Conservation (phyloP, 2,797 vertebrate genomes). For the Anguilla anguilla region DNA sequence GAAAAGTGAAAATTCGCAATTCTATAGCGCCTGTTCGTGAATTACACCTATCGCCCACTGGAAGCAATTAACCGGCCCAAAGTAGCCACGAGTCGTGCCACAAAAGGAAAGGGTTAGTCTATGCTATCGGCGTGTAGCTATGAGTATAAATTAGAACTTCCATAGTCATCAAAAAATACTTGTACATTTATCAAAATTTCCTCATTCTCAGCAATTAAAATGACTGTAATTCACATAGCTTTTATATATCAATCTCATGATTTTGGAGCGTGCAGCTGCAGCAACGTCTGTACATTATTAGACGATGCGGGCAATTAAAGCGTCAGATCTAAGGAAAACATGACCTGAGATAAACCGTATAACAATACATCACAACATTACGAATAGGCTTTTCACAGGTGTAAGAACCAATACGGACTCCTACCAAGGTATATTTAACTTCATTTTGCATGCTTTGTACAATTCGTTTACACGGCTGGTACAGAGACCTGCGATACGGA, state of each 20-base stretch:
- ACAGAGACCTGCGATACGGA: not conserved
- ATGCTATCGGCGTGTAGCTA: not conserved
- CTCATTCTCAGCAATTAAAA: not conserved
- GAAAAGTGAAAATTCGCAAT: not conserved
- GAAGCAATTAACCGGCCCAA: not conserved
- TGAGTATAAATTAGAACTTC: not conserved
- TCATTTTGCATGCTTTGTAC: not conserved
- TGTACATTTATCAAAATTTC: not conserved
- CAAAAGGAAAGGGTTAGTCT: not conserved
- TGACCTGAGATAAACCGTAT: not conserved
- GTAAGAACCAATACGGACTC: not conserved
- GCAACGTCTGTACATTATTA: not conserved
- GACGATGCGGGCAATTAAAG: not conserved
- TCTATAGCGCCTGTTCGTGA: not conserved
- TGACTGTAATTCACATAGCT: not conserved
- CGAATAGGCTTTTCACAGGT: not conserved
- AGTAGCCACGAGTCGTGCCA: not conserved
- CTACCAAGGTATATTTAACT: not conserved
- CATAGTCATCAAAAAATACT: not conserved
- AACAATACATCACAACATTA: not conserved
- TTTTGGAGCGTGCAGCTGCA: not conserved
- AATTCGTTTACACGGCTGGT: not conserved
- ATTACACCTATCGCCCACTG: not conserved
- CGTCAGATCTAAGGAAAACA: not conserved
- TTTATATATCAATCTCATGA: not conserved